These are phyloP conservation scores for Parotia lawesii DNA, from an alignment of 2,113 vertebrate species.

Conservation along the genomic window DNA sequence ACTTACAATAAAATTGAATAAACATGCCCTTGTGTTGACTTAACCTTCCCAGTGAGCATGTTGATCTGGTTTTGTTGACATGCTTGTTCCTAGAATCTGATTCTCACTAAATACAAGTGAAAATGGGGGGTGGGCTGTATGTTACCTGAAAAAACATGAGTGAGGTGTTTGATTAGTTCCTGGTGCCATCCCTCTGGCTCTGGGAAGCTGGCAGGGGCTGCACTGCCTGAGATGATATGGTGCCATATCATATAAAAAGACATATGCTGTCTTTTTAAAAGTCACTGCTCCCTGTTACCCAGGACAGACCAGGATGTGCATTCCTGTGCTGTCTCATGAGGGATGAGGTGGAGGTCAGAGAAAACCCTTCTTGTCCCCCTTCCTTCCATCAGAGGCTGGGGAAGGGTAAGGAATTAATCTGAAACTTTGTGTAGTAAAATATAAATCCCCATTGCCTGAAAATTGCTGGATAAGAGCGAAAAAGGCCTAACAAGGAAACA, in stretches of 20 bases:
- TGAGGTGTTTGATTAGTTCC: not conserved
- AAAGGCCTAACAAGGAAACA: constrained; percentile 4
- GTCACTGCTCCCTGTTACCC: not conserved
- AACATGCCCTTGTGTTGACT: constrained; percentile 39
- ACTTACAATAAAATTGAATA: constrained; percentile 11
- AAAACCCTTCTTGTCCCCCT: not conserved
- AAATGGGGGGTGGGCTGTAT: not conserved
- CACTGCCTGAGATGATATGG: not conserved
- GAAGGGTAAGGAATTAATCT: not conserved
- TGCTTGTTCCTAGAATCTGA: not conserved
- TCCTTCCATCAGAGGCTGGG: not conserved
- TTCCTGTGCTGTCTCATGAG: not conserved
- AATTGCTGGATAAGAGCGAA: not conserved
- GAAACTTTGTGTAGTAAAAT: not conserved
- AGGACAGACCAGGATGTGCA: fast-evolving
- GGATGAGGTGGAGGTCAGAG: not conserved
- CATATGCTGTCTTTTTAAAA: not conserved
- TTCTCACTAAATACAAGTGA: not conserved
- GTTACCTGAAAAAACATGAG: not conserved
- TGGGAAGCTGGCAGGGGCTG: not conserved
- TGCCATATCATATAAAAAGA: not conserved
- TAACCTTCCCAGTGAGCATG: not conserved
- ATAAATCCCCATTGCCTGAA: not conserved
- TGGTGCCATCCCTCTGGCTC: not conserved
- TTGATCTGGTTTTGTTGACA: constrained; percentile 41